Percentiles rank a stretch among this genome's conserved stretches.
phyloP scores from a whole-genome alignment of 2,797 vertebrate species.

The Hyperoplus lanceolatus region DNA sequence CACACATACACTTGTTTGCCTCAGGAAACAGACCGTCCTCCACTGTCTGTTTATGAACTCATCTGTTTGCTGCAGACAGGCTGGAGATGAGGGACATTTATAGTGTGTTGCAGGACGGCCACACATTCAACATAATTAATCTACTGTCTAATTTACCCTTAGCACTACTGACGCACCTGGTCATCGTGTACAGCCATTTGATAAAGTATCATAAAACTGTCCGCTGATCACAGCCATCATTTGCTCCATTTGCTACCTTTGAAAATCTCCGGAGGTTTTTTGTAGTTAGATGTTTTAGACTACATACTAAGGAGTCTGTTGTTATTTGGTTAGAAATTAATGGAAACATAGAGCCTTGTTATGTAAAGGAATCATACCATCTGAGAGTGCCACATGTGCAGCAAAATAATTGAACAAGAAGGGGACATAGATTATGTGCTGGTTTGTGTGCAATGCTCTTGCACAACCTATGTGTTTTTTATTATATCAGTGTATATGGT shows the following conservation, averaged over 20 bases:
- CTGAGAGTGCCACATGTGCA: conserved; percentile 13
- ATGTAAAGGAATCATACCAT: conserved; percentile 18
- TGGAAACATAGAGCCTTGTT: conserved; percentile 24
- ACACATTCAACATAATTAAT: conserved; percentile 71
- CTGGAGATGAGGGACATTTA: conserved; percentile 69
- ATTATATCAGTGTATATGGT: conserved; percentile 26
- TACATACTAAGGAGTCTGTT: neutral
- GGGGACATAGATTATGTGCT: neutral
- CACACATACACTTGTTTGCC: conserved; percentile 43
- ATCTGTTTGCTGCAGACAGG: conserved; percentile 75
- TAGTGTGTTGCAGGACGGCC: conserved; percentile 52
- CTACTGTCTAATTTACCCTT: conserved; percentile 70
- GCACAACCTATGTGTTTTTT: conserved; percentile 22
- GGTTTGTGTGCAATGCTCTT: conserved; percentile 13
- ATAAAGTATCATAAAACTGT: conserved; percentile 49
- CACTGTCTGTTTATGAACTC: conserved; percentile 76
- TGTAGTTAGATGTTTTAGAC: neutral
- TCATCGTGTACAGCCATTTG: conserved; percentile 61
- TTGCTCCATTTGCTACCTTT: conserved; percentile 53
- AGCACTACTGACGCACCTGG: conserved; percentile 49
- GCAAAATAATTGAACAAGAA: conserved; percentile 29
- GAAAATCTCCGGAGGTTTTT: conserved; percentile 11
- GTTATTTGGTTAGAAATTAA: conserved; percentile 29
- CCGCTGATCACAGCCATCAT: conserved; percentile 30
- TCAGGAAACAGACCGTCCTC: conserved; percentile 61